Evolutionary conservation across 2,888 invertebrate species (phyloP), one percentile per base, ranked within the genome.

Genomic region (Drosophila monieri): DNA sequence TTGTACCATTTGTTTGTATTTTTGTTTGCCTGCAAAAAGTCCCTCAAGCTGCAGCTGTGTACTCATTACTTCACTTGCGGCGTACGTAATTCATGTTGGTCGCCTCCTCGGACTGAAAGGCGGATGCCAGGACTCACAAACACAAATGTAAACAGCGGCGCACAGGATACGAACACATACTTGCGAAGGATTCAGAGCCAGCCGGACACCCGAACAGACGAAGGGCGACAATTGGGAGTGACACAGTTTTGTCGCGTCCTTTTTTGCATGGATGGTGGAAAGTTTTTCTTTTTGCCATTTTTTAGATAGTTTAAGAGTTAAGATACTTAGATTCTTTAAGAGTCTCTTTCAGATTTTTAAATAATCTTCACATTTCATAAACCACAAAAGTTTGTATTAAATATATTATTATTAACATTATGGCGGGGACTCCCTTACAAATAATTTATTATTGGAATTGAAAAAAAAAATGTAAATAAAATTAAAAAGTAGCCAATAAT

Each of bases 61-160:
- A 64, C 86, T 83, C 81, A 83, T 83, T 83, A 83, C 88, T 88
- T 85, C 80, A 83, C 80, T 88, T 88, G 81, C 77, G 81, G 81
- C 86, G 88, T 85, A 83, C 88, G 88, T 83, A 85, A 88, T 88
- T 83, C 81, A 83, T 88, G 74, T 83, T 76, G 56, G 46, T 49
- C 37, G 49, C 37, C 46, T 52, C 51, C 66, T 67, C 85, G 77
- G 66, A 71, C 69, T 67, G 62, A 55, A 41, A 48, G 59, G 57
- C 58, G 71, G 72, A 59, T 55, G 71, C 54, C 21, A 64, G 37
- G 47, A 39, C 51, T 18, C 70, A 68, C 58, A 69, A 8, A n/a
- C 46, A 56, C 49, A 30, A 8, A 23, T 15, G 35, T 14, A 32
- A 27, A 44, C 60, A 52, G 6, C 21, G 9, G 30, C 39, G 4